Conservation (phyloP, 2,113 vertebrate species). For the Pterophyllum scalare region DNA sequence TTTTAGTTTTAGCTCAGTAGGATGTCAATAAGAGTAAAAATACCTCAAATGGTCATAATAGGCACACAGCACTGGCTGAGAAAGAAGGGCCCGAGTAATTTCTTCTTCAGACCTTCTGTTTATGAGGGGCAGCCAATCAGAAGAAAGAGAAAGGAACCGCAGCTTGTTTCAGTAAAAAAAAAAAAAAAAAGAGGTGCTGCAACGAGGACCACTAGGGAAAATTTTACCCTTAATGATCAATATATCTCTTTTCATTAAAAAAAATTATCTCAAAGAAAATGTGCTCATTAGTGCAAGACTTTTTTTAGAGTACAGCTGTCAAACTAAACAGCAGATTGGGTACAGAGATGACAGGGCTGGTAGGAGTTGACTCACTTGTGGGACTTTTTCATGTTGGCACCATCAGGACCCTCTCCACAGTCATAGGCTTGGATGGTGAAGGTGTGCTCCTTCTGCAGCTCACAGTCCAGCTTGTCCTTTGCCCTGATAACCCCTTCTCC, state of each 20-base stretch:
- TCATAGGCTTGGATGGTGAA: conserved; percentile 98
- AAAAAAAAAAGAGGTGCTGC: too few relatives aligned
- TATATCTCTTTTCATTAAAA: too few relatives aligned
- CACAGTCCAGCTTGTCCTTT: conserved; percentile 94
- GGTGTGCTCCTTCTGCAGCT: conserved; percentile 96
- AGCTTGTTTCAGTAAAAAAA: too few relatives aligned
- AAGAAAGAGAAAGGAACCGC: too few relatives aligned
- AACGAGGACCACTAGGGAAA: too few relatives aligned
- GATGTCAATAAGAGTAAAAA: too few relatives aligned
- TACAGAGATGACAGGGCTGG: not conserved
- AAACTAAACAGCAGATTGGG: not conserved
- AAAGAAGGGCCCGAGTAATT: not conserved
- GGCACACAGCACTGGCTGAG: not conserved
- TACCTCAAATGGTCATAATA: too few relatives aligned
- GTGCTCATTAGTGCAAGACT: not conserved
- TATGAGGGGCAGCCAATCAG: too few relatives aligned
- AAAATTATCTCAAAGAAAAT: not conserved
- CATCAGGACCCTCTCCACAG: conserved; percentile 94
- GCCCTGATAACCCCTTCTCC: conserved; percentile 94
- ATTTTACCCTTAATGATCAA: too few relatives aligned
- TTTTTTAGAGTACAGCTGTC: too few relatives aligned
- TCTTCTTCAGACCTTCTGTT: too few relatives aligned
- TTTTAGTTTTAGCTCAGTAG: not conserved
- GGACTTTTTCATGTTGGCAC: conserved; percentile 91
- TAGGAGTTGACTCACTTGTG: conserved; percentile 89